Conservation (phyloP, 1,140 invertebrate species). For the Drosophila bifasciata region DNA sequence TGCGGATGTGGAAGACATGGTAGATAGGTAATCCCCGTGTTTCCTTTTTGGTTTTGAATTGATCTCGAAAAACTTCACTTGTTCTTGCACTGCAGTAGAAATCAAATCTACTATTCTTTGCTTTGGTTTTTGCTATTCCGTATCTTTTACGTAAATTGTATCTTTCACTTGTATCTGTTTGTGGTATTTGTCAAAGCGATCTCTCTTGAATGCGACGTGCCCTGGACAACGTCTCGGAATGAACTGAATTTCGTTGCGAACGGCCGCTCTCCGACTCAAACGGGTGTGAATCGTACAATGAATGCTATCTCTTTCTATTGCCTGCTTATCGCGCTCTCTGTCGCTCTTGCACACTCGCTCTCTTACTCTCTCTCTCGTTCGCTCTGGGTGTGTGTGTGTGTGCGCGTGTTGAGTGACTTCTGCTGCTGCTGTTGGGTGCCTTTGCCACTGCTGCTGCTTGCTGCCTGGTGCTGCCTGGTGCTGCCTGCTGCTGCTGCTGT, state of each 20-base stretch:
- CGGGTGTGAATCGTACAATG: constrained; percentile 61
- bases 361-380: constrained; percentile 22
- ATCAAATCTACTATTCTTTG: not conserved
- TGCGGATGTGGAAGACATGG: constrained; percentile 82
- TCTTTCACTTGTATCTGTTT: constrained; percentile 30
- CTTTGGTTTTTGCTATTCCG: constrained; percentile 13
- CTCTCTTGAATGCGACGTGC: constrained; percentile 67
- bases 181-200: constrained; percentile 33
- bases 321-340: not conserved
- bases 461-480: constrained; percentile 41
- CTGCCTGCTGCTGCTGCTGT: constrained; percentile 51
- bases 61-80: constrained; percentile 24
- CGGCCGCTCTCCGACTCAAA: constrained; percentile 76
- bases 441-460: constrained; percentile 54
- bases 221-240: constrained; percentile 77
- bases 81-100: constrained; percentile 16
- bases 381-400: constrained; percentile 17
- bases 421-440: constrained; percentile 38
- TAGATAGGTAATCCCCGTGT: constrained; percentile 61
- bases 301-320: constrained; percentile 23
- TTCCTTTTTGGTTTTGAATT: constrained; percentile 16
- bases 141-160: constrained; percentile 19
- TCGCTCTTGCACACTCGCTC: constrained; percentile 22
- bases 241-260: constrained; percentile 70
- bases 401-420: constrained; percentile 69